Evolutionary conservation across 1,140 invertebrate genomes (phyloP), one percentile per base, ranked within the genome.

Genomic region (Grapholita molesta): DNA sequence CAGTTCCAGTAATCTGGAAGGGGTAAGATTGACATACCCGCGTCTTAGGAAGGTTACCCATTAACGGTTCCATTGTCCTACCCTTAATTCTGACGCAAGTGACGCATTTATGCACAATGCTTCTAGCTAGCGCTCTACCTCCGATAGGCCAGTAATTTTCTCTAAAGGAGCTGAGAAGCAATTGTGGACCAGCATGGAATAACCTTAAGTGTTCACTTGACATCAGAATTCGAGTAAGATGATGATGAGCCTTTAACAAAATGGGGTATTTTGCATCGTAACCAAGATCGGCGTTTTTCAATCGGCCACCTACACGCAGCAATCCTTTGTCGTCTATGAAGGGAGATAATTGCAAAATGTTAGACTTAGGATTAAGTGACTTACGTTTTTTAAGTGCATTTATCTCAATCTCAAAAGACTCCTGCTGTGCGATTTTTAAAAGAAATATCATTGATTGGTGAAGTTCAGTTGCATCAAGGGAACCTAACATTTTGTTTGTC

Each of bases 1-100:
- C 80, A 0, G 79, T 64, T 0, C 82, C 78, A n/a, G 21, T 24
- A 21, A 23, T 5, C 11, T 42, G 35, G 11, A 42, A 42, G 11
- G 9, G 9, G 11, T 42, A 42, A 12, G 35, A 42, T 42, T 11
- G 35, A 42, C 3, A 42, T 3, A 42, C 35, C 35, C 35, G 3
- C 3, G 35, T 12, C 35, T 3, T 15, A 42, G 35, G 35, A 2
- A 42, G 11, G 11, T 42, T 42, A 52, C 42, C 42, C 42, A 52
- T 52, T 12, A 64, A 32, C 4, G 57, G 57, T 6, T 30, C 32
- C 15, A 30, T 32, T 3, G 57, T 28, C n/a, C n/a, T 64, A 12
- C 24, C 57, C 30, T 64, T 64, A 15, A 64, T 15, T 5, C 57
- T 30, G 9, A 35, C 32, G 21, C 57, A 64, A 15, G 57, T 64